phyloP scores from a whole-genome alignment of 2,113 vertebrate genomes.

The Gorsachius goisagi region DNA sequence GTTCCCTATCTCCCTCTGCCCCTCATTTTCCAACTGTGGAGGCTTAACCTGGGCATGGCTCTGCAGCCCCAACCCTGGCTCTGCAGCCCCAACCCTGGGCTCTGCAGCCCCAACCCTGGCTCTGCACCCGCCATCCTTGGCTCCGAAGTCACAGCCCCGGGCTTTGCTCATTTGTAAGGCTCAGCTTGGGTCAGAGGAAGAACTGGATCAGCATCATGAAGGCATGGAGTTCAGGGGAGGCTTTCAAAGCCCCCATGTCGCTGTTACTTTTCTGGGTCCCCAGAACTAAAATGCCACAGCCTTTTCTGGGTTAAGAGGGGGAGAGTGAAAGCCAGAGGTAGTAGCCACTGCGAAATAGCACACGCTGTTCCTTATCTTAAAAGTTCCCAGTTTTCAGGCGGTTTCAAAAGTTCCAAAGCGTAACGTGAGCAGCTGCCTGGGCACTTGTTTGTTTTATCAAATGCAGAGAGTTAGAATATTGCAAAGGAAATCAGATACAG shows the following conservation, averaged over 20 bases:
- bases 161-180: neutral
- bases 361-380: neutral
- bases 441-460: slow-evolving; percentile 53
- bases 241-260: neutral
- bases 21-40: slow-evolving; percentile 37
- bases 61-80: neutral
- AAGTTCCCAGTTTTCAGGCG: slow-evolving; percentile 13
- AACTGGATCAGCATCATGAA: neutral
- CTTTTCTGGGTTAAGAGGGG: neutral
- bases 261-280: neutral
- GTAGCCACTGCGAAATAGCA: neutral
- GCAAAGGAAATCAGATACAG: slow-evolving; percentile 18
- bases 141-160: neutral
- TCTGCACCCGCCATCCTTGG: neutral
- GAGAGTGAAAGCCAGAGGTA: neutral
- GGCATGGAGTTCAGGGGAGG: neutral
- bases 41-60: neutral
- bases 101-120: neutral
- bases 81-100: neutral
- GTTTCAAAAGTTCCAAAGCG: slow-evolving; percentile 26
- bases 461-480: slow-evolving; percentile 5
- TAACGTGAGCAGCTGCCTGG: slow-evolving; percentile 24
- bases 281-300: neutral
- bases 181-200: neutral
- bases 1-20: slow-evolving; percentile 54